Percentiles rank a stretch among this genome's conserved stretches.
These are phyloP conservation scores for Perca flavescens DNA, from an alignment of 2,113 vertebrate species.

Conservation along the genomic window DNA sequence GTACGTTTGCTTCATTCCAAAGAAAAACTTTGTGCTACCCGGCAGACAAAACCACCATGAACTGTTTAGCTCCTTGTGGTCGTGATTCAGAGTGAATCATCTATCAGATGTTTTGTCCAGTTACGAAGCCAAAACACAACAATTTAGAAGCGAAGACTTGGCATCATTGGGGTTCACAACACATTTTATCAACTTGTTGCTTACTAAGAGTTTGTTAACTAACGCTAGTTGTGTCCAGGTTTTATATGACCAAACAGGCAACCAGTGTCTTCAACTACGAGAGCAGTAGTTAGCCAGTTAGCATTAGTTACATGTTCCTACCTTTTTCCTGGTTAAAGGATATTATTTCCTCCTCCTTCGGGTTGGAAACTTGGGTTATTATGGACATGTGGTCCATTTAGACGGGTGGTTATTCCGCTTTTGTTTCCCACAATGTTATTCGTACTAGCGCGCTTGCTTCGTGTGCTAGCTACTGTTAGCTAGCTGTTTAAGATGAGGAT, in stretches of 20 bases:
- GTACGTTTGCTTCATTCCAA: neutral
- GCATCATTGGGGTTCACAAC: neutral
- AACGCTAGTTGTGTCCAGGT: neutral
- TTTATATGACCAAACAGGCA: slow-evolving; percentile 5
- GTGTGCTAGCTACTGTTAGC: slow-evolving; percentile 67
- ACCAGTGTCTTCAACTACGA: slow-evolving; percentile 28
- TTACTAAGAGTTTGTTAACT: neutral
- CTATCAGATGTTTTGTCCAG: neutral
- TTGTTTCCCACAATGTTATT: slow-evolving; percentile 63
- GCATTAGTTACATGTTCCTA: slow-evolving; percentile 73
- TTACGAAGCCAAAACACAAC: neutral
- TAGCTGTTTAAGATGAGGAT: slow-evolving; percentile 55
- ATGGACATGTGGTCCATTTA: slow-evolving; percentile 99
- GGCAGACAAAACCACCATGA: slow-evolving; percentile 3
- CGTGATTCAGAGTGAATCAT: neutral
- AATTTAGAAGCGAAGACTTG: neutral
- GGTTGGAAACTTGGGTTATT: slow-evolving; percentile 98
- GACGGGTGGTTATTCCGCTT: slow-evolving; percentile 81
- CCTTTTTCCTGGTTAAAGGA: slow-evolving; percentile 94
- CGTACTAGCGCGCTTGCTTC: slow-evolving; percentile 55
- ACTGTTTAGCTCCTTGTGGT: slow-evolving; percentile 5
- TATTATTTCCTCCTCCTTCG: slow-evolving; percentile 97
- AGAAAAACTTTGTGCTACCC: neutral
- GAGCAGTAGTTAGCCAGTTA: slow-evolving; percentile 54
- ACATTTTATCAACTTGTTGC: slow-evolving; percentile 46